Conservation (phyloP, 1,140 invertebrate genomes). For the Berghia stephanieae region DNA sequence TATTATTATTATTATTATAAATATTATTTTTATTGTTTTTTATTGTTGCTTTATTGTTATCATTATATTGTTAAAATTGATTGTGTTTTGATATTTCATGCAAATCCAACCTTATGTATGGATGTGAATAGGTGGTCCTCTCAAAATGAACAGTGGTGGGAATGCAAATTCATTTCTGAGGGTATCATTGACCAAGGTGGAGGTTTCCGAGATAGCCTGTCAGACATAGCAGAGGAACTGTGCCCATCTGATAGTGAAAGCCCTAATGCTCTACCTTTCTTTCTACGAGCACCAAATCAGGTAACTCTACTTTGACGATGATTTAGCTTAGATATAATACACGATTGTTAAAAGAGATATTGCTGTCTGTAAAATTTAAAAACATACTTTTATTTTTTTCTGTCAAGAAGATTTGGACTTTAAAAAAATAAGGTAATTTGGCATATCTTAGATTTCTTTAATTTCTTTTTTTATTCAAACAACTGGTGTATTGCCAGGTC, state of each 20-base stretch:
- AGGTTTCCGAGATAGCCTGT: conserved; percentile 67
- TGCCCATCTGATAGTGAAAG: conserved; percentile 59
- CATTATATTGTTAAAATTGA: background rate
- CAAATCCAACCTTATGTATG: too few species aligned
- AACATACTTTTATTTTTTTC: too few species aligned
- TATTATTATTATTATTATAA: too few species aligned
- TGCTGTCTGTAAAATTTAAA: background rate
- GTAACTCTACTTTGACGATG: conserved; percentile 42
- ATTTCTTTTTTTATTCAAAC: too few species aligned
- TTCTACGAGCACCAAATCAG: conserved; percentile 66
- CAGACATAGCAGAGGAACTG: conserved; percentile 66
- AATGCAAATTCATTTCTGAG: conserved; percentile 67
- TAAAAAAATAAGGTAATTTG: background rate
- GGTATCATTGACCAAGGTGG: conserved; percentile 68
- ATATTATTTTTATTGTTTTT: too few species aligned
- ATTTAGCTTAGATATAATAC: background rate
- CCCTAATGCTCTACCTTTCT: conserved; percentile 61
- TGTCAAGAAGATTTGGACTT: background rate
- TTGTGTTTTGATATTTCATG: too few species aligned
- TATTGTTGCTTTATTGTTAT: too few species aligned
- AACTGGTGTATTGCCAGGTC: too few species aligned
- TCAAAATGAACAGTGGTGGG: conserved; percentile 67
- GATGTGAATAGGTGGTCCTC: conserved; percentile 63
- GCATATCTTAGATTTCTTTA: too few species aligned
- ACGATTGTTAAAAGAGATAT: too few species aligned